Evolutionary conservation across 1,140 invertebrate species (phyloP).

Genomic region (Caenorhabditis briggsae): DNA sequence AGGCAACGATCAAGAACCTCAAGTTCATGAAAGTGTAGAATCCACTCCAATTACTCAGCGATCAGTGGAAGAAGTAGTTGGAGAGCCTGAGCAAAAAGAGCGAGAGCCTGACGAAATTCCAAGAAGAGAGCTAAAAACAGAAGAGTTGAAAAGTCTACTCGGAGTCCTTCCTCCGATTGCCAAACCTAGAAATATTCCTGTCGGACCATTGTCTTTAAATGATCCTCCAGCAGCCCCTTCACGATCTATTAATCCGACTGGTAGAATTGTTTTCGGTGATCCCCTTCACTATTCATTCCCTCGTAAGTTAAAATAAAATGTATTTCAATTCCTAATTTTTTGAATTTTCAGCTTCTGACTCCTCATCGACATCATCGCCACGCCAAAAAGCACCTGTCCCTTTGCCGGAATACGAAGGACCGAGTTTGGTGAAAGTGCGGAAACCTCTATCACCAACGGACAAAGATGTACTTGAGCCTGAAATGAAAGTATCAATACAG

Average conservation of each 20-base stretch:
- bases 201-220: background rate
- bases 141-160: constrained; percentile 8
- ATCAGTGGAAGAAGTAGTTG: constrained; percentile 41
- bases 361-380: constrained; percentile 57
- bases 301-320: no score
- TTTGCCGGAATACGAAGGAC: constrained; percentile 37
- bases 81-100: constrained; percentile 15
- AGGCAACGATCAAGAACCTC: background rate
- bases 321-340: background rate
- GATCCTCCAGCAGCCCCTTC: background rate
- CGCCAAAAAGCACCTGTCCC: constrained; percentile 55
- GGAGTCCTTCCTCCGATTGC: constrained; percentile 60
- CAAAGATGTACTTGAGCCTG: constrained; percentile 24
- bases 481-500: constrained; percentile 29
- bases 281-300: constrained; percentile 50
- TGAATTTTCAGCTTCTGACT: constrained; percentile 57
- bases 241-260: background rate
- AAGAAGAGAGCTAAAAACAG: background rate
- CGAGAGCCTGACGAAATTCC: constrained; percentile 12
- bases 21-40: background rate
- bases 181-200: constrained; percentile 48
- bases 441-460: constrained; percentile 36
- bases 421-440: constrained; percentile 14
- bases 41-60: constrained; percentile 18
- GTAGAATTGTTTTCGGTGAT: constrained; percentile 38